Base-by-base conservation (phyloP, 92 coral and sea anemone genomes). In the Heliopora coerulea region DNA sequence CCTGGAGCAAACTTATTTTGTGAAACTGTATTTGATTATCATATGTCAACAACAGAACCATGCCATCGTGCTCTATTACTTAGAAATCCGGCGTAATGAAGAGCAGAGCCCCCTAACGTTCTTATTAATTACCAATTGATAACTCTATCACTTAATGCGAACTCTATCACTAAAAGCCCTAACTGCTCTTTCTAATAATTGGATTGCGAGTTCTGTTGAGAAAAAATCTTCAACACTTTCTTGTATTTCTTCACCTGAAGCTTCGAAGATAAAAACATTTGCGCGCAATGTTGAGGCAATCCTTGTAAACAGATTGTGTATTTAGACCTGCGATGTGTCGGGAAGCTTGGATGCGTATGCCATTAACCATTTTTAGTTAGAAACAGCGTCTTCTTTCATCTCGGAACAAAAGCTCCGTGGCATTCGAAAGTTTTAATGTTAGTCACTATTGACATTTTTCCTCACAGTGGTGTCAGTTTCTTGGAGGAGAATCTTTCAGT, bases 321-420 rank as follows among this genome's bases (percentile, higher is more conserved):
- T 49, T 30, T 26, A 46, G 59, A 5, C 15, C 26, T 34, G 27
- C n/a, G 48, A 27, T 67, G 59, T 67, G 49, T 67, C 49, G 58
- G 39, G 58, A 49, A 12, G 37, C 59, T 27, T 28, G 19, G 74
- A 41, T 23, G 74, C 48, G 74, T 49, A 63, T 33, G 30, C 13
- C 37, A 67, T 67, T 67, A 67, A 33, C 59, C n/a, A n/a, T n/a
- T n/a, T 18, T 63, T 67, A 67, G 48, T 67, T 67, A 44, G 19
- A 67, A 67, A 44, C 21, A 37, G 21, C 59, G n/a, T n/a, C 11
- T 48, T 10, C 23, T 46, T 58, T 58, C 32, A 25, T 10, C n/a
- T 27, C 5, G 18, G 33, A 58, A 10, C 3, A 21, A 12, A 11
- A 24, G 31, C 28, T 13, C 48, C 39, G 70, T 26, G 54, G 26